Conservation (phyloP, 1,140 invertebrate species). For the Sarcophaga peregrina region DNA sequence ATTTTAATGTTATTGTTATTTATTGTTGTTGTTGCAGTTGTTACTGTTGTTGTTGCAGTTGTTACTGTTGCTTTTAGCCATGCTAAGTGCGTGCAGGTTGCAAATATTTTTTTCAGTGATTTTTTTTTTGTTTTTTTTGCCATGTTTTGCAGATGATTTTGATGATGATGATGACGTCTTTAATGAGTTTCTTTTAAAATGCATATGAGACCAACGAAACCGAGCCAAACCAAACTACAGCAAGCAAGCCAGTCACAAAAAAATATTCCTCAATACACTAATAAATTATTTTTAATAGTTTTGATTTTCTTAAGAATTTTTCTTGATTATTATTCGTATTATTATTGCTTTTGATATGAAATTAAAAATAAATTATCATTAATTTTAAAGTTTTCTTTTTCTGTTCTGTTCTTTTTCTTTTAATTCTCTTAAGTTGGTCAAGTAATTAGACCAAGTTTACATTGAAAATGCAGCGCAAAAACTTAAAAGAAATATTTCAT, state of each 20-base stretch:
- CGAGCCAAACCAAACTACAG: too few relatives aligned
- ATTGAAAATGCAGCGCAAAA: too few relatives aligned
- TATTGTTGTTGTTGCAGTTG: background rate
- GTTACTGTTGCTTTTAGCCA: conserved; percentile 26
- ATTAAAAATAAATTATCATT: conserved; percentile 26
- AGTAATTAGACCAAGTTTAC: conserved; percentile 20
- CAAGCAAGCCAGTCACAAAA: too few relatives aligned
- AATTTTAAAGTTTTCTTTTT: background rate
- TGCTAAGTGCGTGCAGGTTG: conserved; percentile 32
- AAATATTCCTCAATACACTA: conserved; percentile 15
- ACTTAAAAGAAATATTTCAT: too few relatives aligned
- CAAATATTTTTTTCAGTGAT: conserved; percentile 29
- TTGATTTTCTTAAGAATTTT: conserved; percentile 27
- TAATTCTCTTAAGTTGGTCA: background rate
- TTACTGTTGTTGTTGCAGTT: conserved; percentile 23
- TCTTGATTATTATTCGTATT: background rate
- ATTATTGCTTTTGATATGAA: background rate
- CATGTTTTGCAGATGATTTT: background rate
- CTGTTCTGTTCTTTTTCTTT: background rate
- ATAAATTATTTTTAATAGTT: conserved; percentile 5
- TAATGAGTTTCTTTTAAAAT: background rate
- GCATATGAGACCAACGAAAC: background rate
- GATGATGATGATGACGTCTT: conserved; percentile 7
- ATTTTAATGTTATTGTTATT: background rate
- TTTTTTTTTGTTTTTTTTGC: conserved; percentile 24